A percentile compares a stretch with the other conserved stretches of the same genome.
These are phyloP conservation scores for Portunus trituberculatus DNA, from an alignment of 1,140 invertebrate genomes.

Conservation along the genomic window DNA sequence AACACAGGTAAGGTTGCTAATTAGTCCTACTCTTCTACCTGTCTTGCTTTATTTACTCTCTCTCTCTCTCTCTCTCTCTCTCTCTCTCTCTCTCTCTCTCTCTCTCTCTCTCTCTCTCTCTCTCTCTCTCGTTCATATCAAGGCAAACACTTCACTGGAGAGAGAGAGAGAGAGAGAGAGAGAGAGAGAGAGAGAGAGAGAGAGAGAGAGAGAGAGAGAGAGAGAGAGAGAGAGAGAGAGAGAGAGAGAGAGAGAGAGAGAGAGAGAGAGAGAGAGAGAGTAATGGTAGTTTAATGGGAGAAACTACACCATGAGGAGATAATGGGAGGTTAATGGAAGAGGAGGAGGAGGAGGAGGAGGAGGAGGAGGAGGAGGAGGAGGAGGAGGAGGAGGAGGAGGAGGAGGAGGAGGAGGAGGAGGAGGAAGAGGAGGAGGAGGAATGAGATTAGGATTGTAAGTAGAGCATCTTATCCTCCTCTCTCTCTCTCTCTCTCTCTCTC, in stretches of 20 bases:
- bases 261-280: constrained; percentile 5
- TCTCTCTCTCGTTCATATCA: no score
- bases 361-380: no score
- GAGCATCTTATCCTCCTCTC: neutral
- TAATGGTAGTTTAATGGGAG: no score
- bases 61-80: neutral
- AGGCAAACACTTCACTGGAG: neutral
- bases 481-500: constrained; percentile 29
- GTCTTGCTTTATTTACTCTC: neutral
- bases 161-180: neutral
- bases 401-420: no score
- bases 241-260: neutral
- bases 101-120: no score
- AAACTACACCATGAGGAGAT: no score
- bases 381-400: neutral
- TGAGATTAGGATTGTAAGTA: no score
- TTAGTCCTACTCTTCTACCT: neutral
- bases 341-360: neutral
- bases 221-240: constrained; percentile 32
- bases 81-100: neutral
- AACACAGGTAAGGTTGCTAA: neutral
- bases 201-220: constrained; percentile 32
- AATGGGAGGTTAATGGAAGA: neutral
- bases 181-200: neutral
- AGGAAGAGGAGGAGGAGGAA: no score